Conservation (phyloP, 1,140 invertebrate genomes). For the Bombus huntii region DNA sequence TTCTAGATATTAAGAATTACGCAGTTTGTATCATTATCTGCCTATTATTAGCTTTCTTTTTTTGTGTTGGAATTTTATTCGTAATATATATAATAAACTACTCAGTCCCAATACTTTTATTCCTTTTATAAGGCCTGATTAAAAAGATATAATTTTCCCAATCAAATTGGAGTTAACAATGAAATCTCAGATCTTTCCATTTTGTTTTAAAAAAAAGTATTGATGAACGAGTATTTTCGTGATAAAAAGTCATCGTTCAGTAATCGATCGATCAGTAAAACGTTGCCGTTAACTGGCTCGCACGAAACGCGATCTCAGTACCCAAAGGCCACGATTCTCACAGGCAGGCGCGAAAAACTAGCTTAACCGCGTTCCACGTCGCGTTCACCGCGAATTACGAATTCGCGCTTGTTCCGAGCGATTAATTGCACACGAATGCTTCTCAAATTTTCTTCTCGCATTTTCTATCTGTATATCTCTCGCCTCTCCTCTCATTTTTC, state of each 20-base stretch:
- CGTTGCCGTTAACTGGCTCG: slow-evolving; percentile 9
- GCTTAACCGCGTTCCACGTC: background rate
- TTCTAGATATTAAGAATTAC: too few relatives aligned
- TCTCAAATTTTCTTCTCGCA: background rate
- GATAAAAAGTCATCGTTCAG: background rate
- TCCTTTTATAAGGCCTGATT: too few relatives aligned
- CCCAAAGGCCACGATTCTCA: slow-evolving; percentile 10
- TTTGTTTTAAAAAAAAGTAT: background rate
- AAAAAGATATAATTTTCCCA: background rate
- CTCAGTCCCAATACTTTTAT: too few relatives aligned
- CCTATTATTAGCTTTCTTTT: too few relatives aligned
- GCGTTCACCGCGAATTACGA: slow-evolving; percentile 9
- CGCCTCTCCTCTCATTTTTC: background rate
- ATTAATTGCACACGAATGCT: slow-evolving; percentile 19
- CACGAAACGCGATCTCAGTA: too few relatives aligned
- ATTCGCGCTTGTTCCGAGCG: slow-evolving; percentile 6
- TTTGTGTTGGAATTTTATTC: too few relatives aligned
- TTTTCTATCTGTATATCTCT: background rate
- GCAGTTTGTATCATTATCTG: too few relatives aligned
- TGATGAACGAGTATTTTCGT: background rate
- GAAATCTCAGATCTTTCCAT: background rate
- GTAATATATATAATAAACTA: too few relatives aligned
- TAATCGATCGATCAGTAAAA: slow-evolving; percentile 2
- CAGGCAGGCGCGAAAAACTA: slow-evolving; percentile 14
- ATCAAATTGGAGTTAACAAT: background rate